Evolutionary conservation across 2,888 invertebrate species (phyloP), one percentile per base, ranked within the genome.

Genomic region (Brenthis daphne): DNA sequence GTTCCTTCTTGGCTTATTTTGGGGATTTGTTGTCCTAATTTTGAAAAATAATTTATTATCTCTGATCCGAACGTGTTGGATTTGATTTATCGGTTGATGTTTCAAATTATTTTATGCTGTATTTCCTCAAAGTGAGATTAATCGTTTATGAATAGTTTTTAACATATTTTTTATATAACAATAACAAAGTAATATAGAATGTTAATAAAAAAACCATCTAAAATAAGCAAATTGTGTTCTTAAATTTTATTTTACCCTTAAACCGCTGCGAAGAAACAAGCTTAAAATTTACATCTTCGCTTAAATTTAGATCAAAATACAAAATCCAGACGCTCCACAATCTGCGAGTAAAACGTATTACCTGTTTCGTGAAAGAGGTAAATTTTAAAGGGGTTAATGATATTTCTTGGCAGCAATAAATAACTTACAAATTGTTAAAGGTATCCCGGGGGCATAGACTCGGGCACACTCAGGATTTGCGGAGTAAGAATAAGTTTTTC

Each of bases 391-490:
- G 87, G 86, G 86, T 90, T 90, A 90, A 90, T 89, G 86, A 91
- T 89, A 88, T 90, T 90, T 89, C 87, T 87, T 78, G 81, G 83
- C 80, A 82, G 86, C 84, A 87, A 90, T 90, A 92, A 91, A 92
- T 90, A 91, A 90, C 89, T 90, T 88, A 89, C 87, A 88, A 90
- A 91, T 90, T 88, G 90, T 89, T 89, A 85, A 86, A 90, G 87
- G 86, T 87, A 83, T 83, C 89, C 88, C 85, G 81, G 73, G 88
- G 90, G 88, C 83, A 85, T 79, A 85, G 85, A 85, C 85, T 82
- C 77, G 80, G 79, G 79, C 80, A 81, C 82, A 80, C 85, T 82
- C 83, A 79, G 85, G 86, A 85, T 87, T 86, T 85, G 83, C 79
- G 77, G 77, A 73, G 77, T 74, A 84, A 74, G 88, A 87, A 88